These are phyloP conservation scores for Pseudopipra pipra DNA, from an alignment of 2,113 vertebrate genomes.

Conservation along the genomic window DNA sequence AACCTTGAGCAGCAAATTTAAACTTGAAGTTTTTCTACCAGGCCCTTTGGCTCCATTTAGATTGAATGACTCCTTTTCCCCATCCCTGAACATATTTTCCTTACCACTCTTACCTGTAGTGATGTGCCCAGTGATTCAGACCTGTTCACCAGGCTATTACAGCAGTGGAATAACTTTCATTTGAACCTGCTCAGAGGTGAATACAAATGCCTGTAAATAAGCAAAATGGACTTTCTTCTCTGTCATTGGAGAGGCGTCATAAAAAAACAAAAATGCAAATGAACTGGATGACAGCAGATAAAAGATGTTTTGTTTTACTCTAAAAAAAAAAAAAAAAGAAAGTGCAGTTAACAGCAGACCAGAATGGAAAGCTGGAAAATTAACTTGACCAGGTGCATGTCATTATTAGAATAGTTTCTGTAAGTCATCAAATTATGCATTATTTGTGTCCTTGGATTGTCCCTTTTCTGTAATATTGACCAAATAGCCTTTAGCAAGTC, in stretches of 20 bases:
- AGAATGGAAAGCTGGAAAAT: neutral
- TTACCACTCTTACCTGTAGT: neutral
- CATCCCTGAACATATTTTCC: neutral
- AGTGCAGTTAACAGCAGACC: neutral
- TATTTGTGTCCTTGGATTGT: neutral
- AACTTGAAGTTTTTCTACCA: neutral
- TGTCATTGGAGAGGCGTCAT: neutral
- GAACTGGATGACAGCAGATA: neutral
- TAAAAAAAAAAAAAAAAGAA: no score
- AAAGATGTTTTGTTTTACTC: neutral
- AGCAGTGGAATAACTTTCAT: neutral
- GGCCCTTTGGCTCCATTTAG: neutral
- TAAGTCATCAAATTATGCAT: neutral
- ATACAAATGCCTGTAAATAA: neutral
- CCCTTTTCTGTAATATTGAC: neutral
- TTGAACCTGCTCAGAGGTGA: neutral
- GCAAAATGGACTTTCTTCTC: neutral
- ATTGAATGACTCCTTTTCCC: neutral
- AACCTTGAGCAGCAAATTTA: neutral
- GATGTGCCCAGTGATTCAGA: neutral
- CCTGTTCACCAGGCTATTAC: neutral
- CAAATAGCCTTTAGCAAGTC: neutral
- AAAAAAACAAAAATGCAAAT: neutral
- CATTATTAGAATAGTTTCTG: neutral
- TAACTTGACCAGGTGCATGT: neutral